Conservation (phyloP, 2,888 invertebrate genomes). For the Hanleya hanleyi region DNA sequence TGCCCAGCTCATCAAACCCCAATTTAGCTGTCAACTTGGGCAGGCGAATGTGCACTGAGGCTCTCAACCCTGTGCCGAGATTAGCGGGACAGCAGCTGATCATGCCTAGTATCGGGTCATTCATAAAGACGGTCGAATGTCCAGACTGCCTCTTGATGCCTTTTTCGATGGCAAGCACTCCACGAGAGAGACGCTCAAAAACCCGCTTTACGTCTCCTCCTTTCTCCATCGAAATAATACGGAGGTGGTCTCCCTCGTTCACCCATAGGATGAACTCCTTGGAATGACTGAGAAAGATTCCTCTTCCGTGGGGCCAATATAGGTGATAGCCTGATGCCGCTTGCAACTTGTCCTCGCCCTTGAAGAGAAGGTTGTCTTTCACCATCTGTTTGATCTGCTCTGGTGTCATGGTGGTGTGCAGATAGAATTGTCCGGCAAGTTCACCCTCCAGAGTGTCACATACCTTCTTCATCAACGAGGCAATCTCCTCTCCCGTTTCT, state of each 20-base stretch:
- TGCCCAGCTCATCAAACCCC: neutral
- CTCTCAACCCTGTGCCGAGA: slow-evolving; percentile 32
- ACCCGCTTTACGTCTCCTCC: slow-evolving; percentile 31
- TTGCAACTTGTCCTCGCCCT: slow-evolving; percentile 21
- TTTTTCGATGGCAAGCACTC: slow-evolving; percentile 29
- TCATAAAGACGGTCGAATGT: slow-evolving; percentile 4
- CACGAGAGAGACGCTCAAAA: slow-evolving; percentile 27
- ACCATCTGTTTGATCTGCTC: slow-evolving; percentile 18
- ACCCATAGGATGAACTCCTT: slow-evolving; percentile 30
- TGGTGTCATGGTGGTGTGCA: slow-evolving; percentile 15
- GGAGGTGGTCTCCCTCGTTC: slow-evolving; percentile 34
- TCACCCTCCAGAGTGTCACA: slow-evolving; percentile 15
- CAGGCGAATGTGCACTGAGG: slow-evolving; percentile 22
- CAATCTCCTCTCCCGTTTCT: neutral
- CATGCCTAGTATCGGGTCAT: slow-evolving; percentile 21
- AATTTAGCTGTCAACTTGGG: slow-evolving; percentile 16
- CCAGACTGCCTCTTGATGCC: slow-evolving; percentile 17
- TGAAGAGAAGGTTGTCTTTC: slow-evolving; percentile 30
- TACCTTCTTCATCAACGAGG: neutral
- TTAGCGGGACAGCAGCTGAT: slow-evolving; percentile 34
- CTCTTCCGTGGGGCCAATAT: slow-evolving; percentile 33
- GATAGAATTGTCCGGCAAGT: slow-evolving; percentile 26
- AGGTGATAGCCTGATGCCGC: slow-evolving; percentile 23
- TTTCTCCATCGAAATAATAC: slow-evolving; percentile 25
- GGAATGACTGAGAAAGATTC: slow-evolving; percentile 26